Conservation (phyloP, 2,888 invertebrate species). For the Eupithecia vulgata region DNA sequence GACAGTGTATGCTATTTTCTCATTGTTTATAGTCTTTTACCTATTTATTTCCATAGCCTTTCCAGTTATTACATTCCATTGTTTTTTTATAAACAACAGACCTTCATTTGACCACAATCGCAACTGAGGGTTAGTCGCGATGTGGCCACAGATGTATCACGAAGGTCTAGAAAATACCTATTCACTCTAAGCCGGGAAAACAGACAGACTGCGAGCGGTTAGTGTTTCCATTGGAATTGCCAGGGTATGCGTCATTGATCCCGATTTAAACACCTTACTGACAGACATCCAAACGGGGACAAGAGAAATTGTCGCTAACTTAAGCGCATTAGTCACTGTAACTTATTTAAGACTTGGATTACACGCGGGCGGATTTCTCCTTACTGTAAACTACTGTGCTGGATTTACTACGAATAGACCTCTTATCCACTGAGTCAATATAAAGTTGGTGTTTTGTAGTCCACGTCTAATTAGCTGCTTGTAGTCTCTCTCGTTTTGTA, state of each 20-base stretch:
- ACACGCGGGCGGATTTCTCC: slow-evolving; percentile 16
- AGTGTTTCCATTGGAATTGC: slow-evolving; percentile 21
- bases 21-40: neutral
- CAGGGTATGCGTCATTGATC: slow-evolving; percentile 30
- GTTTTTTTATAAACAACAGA: too few relatives aligned
- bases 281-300: slow-evolving; percentile 33
- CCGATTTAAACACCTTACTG: slow-evolving; percentile 33
- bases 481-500: slow-evolving; percentile 29
- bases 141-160: too few relatives aligned
- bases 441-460: slow-evolving; percentile 17
- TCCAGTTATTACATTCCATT: neutral
- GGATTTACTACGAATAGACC: neutral
- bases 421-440: neutral
- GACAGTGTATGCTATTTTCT: neutral
- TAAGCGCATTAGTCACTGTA: slow-evolving; percentile 34
- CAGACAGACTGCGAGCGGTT: too few relatives aligned
- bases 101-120: too few relatives aligned
- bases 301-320: slow-evolving; percentile 35
- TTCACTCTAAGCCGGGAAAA: too few relatives aligned
- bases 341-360: slow-evolving; percentile 13
- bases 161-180: too few relatives aligned
- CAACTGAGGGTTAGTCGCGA: too few relatives aligned
- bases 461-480: slow-evolving; percentile 23
- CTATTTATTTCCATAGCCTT: neutral
- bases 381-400: neutral